Conservation (phyloP, 1,140 invertebrate genomes). For the Zaprionus ghesquierei region DNA sequence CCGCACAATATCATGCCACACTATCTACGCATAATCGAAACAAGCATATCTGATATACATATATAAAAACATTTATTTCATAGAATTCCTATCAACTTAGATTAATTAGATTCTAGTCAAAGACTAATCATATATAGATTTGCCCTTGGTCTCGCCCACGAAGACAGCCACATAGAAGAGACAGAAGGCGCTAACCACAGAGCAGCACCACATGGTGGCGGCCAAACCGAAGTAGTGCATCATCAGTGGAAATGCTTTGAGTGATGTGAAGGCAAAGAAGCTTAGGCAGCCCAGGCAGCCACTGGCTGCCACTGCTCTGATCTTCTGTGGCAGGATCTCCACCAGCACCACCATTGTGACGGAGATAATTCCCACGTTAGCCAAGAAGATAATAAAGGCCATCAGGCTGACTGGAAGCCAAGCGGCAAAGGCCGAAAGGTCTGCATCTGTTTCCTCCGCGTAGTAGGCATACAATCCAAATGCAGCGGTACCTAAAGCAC, state of each 20-base stretch:
- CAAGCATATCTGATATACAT: no score
- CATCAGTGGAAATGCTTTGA: conserved; percentile 68
- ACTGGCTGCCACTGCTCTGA: conserved; percentile 60
- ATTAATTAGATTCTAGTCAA: not conserved
- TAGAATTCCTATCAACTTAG: not conserved
- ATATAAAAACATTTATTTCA: not conserved
- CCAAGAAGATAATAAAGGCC: conserved; percentile 68
- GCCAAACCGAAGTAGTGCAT: conserved; percentile 68
- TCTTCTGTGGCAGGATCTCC: conserved; percentile 67
- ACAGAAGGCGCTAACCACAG: conserved; percentile 45
- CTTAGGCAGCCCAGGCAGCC: conserved; percentile 63
- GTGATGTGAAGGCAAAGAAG: conserved; percentile 59
- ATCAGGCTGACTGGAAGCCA: conserved; percentile 71
- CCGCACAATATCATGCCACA: not conserved
- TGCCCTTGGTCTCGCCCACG: conserved; percentile 76
- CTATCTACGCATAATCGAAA: not conserved
- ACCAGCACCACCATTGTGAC: conserved; percentile 71
- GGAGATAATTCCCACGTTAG: conserved; percentile 64
- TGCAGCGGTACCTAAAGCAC: conserved; percentile 47
- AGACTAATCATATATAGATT: conserved; percentile 59
- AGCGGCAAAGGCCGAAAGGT: conserved; percentile 46
- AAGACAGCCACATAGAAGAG: conserved; percentile 65
- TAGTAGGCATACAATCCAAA: conserved; percentile 70
- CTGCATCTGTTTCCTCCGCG: conserved; percentile 47
- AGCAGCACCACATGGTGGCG: conserved; percentile 70